These are phyloP conservation scores for Hormaphis cornu DNA, from an alignment of 1,140 invertebrate species.

Conservation along the genomic window DNA sequence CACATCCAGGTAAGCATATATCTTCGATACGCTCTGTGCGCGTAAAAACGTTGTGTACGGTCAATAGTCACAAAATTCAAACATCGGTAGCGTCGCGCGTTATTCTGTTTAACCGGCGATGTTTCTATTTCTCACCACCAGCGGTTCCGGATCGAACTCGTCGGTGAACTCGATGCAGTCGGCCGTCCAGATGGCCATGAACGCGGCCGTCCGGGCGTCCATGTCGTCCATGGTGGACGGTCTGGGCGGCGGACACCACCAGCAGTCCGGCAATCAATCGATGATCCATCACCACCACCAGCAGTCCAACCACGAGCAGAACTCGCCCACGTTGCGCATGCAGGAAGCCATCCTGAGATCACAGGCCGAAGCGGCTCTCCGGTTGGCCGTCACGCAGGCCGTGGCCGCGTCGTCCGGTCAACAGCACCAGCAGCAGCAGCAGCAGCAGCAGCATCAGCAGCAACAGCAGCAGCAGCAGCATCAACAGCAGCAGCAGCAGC, in stretches of 20 bases:
- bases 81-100: no score
- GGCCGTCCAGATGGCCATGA: slow-evolving; percentile 41
- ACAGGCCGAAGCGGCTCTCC: slow-evolving; percentile 70
- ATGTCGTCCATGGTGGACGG: slow-evolving; percentile 40
- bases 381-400: slow-evolving; percentile 60
- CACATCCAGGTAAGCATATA: slow-evolving; percentile 37
- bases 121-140: neutral
- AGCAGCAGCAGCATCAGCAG: slow-evolving; percentile 34
- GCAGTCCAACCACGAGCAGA: slow-evolving; percentile 40
- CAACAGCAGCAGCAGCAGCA: slow-evolving; percentile 40
- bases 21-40: neutral
- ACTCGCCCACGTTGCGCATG: slow-evolving; percentile 62
- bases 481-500: slow-evolving; percentile 43
- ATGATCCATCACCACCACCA: slow-evolving; percentile 37
- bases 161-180: slow-evolving; percentile 32
- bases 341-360: slow-evolving; percentile 67
- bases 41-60: no score
- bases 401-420: slow-evolving; percentile 43
- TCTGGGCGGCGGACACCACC: slow-evolving; percentile 42
- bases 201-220: slow-evolving; percentile 44
- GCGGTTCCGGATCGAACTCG: slow-evolving; percentile 14
- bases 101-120: neutral
- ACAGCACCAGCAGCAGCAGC: slow-evolving; percentile 39
- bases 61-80: no score
- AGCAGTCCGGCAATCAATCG: slow-evolving; percentile 47